phyloP scores from a whole-genome alignment of 92 coral and sea anemone species.

The Paramuricea clavata region DNA sequence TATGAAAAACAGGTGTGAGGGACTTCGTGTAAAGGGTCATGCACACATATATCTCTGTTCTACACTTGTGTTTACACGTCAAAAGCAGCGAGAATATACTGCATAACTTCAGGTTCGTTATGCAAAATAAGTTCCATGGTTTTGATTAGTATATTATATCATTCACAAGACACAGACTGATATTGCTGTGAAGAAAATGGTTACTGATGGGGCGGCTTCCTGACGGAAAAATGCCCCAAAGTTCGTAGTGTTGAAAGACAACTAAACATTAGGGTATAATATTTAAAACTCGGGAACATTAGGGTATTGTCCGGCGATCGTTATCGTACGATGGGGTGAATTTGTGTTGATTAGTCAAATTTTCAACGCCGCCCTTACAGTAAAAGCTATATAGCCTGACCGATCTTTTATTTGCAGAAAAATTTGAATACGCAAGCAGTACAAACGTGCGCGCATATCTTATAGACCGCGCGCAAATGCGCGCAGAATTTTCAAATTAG shows the following conservation, averaged over 20 bases:
- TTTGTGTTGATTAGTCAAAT: conserved; percentile 9
- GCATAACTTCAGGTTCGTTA: no score
- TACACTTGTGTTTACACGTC: neutral
- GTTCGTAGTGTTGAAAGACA: conserved; percentile 30
- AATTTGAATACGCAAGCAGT: neutral
- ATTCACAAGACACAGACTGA: neutral
- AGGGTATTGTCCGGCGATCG: conserved; percentile 24
- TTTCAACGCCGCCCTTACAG: neutral
- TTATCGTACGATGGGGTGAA: conserved; percentile 47
- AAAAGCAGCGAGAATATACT: no score
- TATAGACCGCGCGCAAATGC: neutral
- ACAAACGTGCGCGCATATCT: neutral
- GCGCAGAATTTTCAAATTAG: neutral
- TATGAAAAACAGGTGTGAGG: conserved; percentile 32
- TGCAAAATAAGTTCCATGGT: neutral
- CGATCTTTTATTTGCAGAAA: neutral
- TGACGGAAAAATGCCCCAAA: neutral
- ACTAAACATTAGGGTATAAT: conserved; percentile 12
- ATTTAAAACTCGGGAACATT: conserved; percentile 20
- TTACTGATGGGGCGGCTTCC: neutral
- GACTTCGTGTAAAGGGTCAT: neutral
- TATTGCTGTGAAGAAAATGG: neutral
- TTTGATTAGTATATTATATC: neutral
- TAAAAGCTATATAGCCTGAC: no score
- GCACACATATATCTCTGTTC: neutral